phyloP scores from a whole-genome alignment of 2,797 vertebrate genomes.

The Argya squamiceps region DNA sequence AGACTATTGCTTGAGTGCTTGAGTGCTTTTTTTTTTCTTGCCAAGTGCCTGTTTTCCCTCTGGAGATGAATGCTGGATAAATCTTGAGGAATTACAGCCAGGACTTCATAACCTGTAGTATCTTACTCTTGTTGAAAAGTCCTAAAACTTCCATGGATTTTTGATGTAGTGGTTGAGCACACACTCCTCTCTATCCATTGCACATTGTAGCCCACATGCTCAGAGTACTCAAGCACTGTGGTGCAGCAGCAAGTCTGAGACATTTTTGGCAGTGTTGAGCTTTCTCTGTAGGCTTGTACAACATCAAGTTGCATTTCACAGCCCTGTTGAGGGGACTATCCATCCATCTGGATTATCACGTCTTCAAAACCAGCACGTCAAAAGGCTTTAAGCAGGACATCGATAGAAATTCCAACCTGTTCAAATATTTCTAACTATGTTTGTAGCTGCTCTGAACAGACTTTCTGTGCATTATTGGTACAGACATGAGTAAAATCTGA shows the following conservation, averaged over 20 bases:
- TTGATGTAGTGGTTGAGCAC: fast-evolving
- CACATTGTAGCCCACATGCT: fast-evolving
- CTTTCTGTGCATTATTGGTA: background rate
- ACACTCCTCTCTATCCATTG: fast-evolving
- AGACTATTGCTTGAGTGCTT: background rate
- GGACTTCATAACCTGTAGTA: background rate
- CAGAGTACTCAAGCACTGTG: background rate
- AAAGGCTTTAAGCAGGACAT: background rate
- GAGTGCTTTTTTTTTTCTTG: background rate
- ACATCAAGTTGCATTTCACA: background rate
- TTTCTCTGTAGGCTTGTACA: background rate
- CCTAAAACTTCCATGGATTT: background rate
- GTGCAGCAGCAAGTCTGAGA: background rate
- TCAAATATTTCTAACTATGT: background rate
- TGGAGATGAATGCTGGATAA: fast-evolving
- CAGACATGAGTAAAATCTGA: background rate
- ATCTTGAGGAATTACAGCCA: background rate
- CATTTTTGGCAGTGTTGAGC: background rate
- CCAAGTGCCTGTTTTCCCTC: background rate
- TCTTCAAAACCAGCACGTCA: fast-evolving
- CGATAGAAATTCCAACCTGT: background rate
- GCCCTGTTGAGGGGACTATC: background rate
- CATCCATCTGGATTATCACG: background rate
- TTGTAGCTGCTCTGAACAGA: background rate
- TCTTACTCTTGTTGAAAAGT: background rate